Evolutionary conservation across 2,113 vertebrate genomes (phyloP), one percentile per base, ranked within the genome.

Genomic region (Furnarius figulus): DNA sequence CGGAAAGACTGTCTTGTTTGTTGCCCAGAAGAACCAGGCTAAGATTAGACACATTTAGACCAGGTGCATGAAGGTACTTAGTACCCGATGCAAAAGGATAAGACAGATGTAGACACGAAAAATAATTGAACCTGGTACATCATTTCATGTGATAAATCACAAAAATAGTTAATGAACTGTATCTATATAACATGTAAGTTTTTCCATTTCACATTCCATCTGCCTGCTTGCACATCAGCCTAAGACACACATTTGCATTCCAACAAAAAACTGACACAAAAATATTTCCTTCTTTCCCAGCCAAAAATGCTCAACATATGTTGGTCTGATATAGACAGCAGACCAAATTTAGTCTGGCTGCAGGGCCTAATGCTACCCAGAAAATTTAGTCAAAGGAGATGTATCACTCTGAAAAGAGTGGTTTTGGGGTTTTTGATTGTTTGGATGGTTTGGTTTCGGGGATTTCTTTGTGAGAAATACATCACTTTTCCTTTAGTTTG

Each of bases 121-220:
- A 72, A 20, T 4, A 65, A 65, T 9, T 65, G 4, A 56, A 46
- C 39, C 8, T 6, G 17, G 28, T 3, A 35, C 0, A 0, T 27
- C 5, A n/a, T 37, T 86, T 78, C 22, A 30, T 20, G 46, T 39
- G 68, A 67, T 50, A 84, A 83, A 63, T 56, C 28, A 50, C 73
- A 71, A 31, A 79, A 67, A 16, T 8, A 50, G 21, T 40, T 58
- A 44, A 37, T 35, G 35, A 61, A 30, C 22, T 63, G 3, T 27
- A 47, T 33, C 24, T 15, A 24, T 12, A 33, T n/a, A 46, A 37
- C 17, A 18, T 1, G 2, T 25, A 88, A 61, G 11, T 47, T 50
- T 67, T 55, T 21, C 67, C 40, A 35, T 24, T 61, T 70, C 58
- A 27, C 2, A 10, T 72, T 40, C 68, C 61, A 39, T 28, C 35